Conservation (phyloP, 2,888 invertebrate species). For the Nesidiocoris tenuis region DNA sequence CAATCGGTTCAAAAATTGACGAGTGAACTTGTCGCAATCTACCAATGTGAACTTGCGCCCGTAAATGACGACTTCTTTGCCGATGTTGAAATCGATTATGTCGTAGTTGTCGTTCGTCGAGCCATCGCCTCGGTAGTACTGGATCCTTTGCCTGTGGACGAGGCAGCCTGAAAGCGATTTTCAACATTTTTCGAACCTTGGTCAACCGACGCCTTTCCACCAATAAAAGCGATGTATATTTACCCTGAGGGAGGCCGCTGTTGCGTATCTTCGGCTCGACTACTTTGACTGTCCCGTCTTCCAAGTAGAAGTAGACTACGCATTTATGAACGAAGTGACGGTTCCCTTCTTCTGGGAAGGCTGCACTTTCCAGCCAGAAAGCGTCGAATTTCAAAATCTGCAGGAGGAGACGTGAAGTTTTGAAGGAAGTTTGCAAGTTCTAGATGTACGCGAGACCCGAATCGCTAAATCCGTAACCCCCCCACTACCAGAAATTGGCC, state of each 20-base stretch:
- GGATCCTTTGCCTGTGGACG: conserved; percentile 78
- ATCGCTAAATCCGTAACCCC: too few relatives aligned
- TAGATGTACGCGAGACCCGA: too few relatives aligned
- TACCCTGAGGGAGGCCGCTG: conserved; percentile 83
- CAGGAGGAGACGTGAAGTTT: too few relatives aligned
- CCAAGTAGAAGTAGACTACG: conserved; percentile 81
- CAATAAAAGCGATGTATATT: not conserved
- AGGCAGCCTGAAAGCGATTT: conserved; percentile 64
- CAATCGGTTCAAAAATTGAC: conserved; percentile 77
- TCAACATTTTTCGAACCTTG: not conserved
- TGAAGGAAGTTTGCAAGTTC: too few relatives aligned
- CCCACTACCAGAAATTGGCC: too few relatives aligned
- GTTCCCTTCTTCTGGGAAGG: conserved; percentile 68
- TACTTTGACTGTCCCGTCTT: conserved; percentile 90
- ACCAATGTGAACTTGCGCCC: conserved; percentile 79
- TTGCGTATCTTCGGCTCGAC: conserved; percentile 77
- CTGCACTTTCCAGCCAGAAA: conserved; percentile 76
- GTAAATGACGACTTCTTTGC: conserved; percentile 74
- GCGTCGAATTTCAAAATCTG: conserved; percentile 76
- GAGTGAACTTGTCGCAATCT: conserved; percentile 83
- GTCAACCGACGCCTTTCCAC: not conserved
- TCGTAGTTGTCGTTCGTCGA: conserved; percentile 76
- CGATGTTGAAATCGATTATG: conserved; percentile 83
- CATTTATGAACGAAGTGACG: conserved; percentile 71
- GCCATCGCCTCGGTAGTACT: conserved; percentile 63